phyloP scores from a whole-genome alignment of 1,140 invertebrate genomes.

The Brachionus sp. region DNA sequence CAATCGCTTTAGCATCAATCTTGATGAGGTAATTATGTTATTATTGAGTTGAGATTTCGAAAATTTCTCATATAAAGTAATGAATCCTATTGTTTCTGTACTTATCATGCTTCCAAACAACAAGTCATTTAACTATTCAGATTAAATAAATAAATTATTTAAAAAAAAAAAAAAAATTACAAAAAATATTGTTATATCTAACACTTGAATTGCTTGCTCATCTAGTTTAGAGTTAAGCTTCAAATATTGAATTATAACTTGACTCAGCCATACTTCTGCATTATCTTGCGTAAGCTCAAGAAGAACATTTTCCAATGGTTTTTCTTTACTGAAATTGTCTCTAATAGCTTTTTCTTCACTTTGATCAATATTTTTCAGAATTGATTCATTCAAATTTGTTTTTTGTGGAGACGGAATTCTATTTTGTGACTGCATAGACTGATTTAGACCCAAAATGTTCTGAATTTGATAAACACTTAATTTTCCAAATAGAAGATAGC shows the following conservation, averaged over 20 bases:
- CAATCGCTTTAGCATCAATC: background rate
- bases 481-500: slow-evolving; percentile 32
- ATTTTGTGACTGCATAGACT: background rate
- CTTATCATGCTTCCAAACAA: background rate
- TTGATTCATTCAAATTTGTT: background rate
- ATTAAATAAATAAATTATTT: background rate
- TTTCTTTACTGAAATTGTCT: background rate
- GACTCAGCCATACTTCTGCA: background rate
- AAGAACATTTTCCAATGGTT: background rate
- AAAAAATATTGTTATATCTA: background rate
- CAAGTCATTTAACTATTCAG: background rate
- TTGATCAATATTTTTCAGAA: background rate
- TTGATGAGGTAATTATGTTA: background rate
- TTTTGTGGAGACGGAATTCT: background rate
- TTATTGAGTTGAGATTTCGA: background rate
- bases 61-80: slow-evolving; percentile 24
- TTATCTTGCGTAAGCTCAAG: background rate
- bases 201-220: background rate
- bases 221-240: background rate
- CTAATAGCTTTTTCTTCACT: background rate
- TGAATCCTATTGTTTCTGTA: background rate
- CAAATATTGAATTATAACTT: slow-evolving; percentile 16
- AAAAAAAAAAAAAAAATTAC: background rate
- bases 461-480: background rate
- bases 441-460: background rate